Conservation (phyloP, 2,797 vertebrate species). For the Acrossocheilus fasciatus region DNA sequence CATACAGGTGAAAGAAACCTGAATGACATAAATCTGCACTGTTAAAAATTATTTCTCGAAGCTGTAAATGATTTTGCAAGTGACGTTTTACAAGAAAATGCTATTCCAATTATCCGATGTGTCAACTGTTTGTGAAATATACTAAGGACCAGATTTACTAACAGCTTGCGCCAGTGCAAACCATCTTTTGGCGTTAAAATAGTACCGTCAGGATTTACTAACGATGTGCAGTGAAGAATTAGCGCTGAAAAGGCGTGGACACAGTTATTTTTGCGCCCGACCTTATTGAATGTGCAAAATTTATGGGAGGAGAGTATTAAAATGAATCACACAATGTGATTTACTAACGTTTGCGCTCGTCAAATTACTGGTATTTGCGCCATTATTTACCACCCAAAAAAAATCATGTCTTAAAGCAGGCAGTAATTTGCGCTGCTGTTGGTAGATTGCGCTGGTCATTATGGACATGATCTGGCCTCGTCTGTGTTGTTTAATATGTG, state of each 20-base stretch:
- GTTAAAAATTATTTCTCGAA: not conserved
- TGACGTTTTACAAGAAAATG: not conserved
- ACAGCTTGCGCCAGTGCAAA: no score
- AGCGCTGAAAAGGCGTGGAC: not conserved
- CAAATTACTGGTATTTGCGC: not conserved
- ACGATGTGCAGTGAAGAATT: not conserved
- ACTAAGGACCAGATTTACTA: not conserved
- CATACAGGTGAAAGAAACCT: slow-evolving; percentile 84
- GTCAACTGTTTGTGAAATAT: not conserved
- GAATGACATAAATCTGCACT: not conserved
- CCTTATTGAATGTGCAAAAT: not conserved
- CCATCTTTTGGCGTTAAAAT: not conserved
- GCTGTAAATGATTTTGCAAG: no score
- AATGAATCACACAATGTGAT: not conserved
- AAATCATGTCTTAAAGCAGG: no score
- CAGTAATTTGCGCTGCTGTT: no score
- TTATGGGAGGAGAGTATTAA: not conserved
- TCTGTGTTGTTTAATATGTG: no score
- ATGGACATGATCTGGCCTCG: no score
- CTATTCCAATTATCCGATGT: not conserved
- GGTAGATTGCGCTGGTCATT: no score
- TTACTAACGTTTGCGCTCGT: not conserved
- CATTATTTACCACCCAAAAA: not conserved
- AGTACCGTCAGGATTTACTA: not conserved
- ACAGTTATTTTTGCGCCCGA: no score